These are phyloP conservation scores for Macaria notata DNA, from an alignment of 2,888 invertebrate species.

Conservation along the genomic window DNA sequence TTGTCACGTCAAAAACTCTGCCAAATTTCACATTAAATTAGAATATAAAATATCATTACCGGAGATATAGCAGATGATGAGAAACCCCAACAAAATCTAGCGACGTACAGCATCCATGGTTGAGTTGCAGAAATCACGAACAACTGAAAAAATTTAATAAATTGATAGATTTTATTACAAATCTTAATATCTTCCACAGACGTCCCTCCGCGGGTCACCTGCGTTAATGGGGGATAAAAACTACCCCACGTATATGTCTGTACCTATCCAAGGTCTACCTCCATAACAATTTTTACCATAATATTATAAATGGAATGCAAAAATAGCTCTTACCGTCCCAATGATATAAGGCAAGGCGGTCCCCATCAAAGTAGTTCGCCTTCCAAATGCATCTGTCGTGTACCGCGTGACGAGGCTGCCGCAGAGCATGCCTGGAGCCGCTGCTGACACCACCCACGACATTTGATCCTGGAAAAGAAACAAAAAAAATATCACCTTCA, in stretches of 20 bases:
- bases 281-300: no score
- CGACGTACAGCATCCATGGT: conserved; percentile 66
- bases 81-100: conserved; percentile 71
- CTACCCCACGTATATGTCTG: no score
- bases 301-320: no score
- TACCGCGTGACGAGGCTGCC: conserved; percentile 53
- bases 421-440: conserved; percentile 50
- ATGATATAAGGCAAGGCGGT: conserved; percentile 52
- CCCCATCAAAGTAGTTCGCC: conserved; percentile 49
- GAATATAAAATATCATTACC: conserved; percentile 35
- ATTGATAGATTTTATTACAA: no score
- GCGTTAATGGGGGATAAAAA: no score
- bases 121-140: conserved; percentile 58
- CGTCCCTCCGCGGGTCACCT: no score
- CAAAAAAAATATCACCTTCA: not conserved
- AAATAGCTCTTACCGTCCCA: conserved; percentile 49
- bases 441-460: conserved; percentile 55
- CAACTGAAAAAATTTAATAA: conserved; percentile 47
- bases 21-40: no score
- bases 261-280: no score
- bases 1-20: no score
- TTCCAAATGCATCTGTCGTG: conserved; percentile 52
- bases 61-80: conserved; percentile 69
- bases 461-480: conserved; percentile 52
- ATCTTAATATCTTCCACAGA: no score